Evolutionary conservation across 1,140 invertebrate genomes (phyloP), one percentile per base, ranked within the genome.

Genomic region (Drosophila burlai): DNA sequence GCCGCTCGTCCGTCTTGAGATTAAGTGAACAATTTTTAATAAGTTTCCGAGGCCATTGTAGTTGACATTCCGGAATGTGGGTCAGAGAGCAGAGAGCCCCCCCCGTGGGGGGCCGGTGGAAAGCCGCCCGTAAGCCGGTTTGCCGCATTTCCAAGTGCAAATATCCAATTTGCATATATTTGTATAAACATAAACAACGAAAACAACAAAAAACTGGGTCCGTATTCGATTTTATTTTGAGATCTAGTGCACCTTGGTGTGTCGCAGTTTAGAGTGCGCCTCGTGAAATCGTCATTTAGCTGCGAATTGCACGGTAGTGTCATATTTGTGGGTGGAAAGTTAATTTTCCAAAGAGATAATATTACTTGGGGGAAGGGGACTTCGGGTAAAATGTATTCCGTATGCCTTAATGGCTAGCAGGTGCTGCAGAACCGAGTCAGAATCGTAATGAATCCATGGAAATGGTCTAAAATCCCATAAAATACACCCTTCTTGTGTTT

Each of bases 181-280:
- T 57, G 54, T 57, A 52, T 52, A 10, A n/a, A 26, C 4, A 46
- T 21, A 26, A 47, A 24, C 1, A 47, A 24, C 3, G 24, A 7
- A 3, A 46, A 46, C 6, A 34, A 46, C 13, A 24, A 7, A 24
- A 29, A 52, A 52, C 49, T 52, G 49, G 49, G 49, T 5, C n/a
- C 49, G 26, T 52, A 38, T 55, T 52, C 29, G 52, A 21, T 38
- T 24, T 34, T 34, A 4, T 38, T 40, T 40, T 24, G 2, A 43
- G 43, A 80, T 68, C 69, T 74, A 49, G 78, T 47, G 69, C 78
- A 80, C 78, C 77, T 80, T 80, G 79, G 49, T 34, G 77, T 47
- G 62, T 64, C 57, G 69, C 69, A 64, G 52, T 81, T 81, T 81
- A 81, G 79, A 46, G 79, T 57, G 24, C 43, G 59, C 52, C 59